A percentile compares a stretch with the other conserved stretches of the same genome.
These are phyloP conservation scores for Passer montanus DNA, from an alignment of 2,113 vertebrate genomes.

Conservation along the genomic window DNA sequence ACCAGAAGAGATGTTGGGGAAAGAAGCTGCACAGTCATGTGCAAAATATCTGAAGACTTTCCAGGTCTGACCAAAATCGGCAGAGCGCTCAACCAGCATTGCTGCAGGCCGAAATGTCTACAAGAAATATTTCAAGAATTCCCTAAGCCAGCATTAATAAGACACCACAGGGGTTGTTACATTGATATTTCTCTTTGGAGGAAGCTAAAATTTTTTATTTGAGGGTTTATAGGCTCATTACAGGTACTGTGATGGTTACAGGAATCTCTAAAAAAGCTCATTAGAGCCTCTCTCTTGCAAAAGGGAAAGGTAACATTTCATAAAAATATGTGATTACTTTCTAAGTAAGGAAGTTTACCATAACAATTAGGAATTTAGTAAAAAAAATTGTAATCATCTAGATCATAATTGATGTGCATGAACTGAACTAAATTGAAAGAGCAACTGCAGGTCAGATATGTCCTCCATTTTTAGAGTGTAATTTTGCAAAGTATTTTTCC, in stretches of 20 bases:
- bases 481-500: neutral
- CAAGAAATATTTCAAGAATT: conserved; percentile 27
- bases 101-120: conserved; percentile 89
- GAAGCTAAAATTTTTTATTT: neutral
- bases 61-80: conserved; percentile 85
- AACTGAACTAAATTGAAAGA: neutral
- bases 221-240: neutral
- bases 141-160: neutral
- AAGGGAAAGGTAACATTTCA: neutral
- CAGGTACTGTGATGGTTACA: neutral
- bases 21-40: conserved; percentile 80
- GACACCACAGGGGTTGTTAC: neutral
- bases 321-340: neutral
- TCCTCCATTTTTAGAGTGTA: neutral
- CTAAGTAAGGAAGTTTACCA: neutral
- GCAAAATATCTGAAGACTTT: conserved; percentile 86
- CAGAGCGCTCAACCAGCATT: conserved; percentile 88
- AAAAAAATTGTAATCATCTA: neutral
- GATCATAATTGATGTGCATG: neutral
- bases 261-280: neutral
- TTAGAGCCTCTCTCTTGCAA: neutral
- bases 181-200: neutral
- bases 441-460: neutral
- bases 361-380: neutral
- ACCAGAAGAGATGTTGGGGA: conserved; percentile 76